Evolutionary conservation across 2,797 vertebrate genomes (phyloP), one percentile per base, ranked within the genome.

Genomic region (Alauda arvensis): DNA sequence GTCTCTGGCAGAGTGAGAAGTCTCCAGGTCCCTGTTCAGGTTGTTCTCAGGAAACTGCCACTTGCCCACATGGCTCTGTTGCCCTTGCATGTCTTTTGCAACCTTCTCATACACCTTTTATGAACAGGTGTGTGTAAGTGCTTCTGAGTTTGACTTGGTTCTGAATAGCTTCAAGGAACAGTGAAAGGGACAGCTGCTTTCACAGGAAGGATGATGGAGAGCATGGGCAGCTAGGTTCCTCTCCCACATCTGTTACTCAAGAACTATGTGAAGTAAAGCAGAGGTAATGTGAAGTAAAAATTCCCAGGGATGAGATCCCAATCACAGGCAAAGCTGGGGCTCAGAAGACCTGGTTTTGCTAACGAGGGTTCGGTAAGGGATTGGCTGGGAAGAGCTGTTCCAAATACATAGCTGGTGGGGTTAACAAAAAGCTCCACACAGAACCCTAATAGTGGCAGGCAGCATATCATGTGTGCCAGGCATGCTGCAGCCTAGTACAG

Each of bases 401-500:
- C 17, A 60, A 37, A 17, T 51, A 42, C 3, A 3, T 34, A 37
- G 45, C 18, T 52, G 26, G 9, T 14, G 39, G 18, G 18, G n/a
- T 60, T 56, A 56, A 40, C 52, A 40, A 14, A 51, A 51, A 60
- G 39, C 14, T 12, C 26, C 26, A 60, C 45, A 51, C 14, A 31
- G n/a, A 59, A 26, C 46, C 26, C 18, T 51, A 43, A 14, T 21
- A 60, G n/a, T 52, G 18, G 23, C 39, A 60, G 46, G 46, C 26
- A 60, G 21, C 16, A 18, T 37, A 21, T 60, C 40, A 18, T 12
- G 43, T 20, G 6, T 18, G 43, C 9, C 25, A 28, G 40, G 29
- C n/a, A n/a, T 43, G 51, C 19, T 63, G n/a, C 0, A 2, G 37
- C 24, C 43, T 34, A 40, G n/a, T 28, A 31, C 1, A 26, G 19